These are phyloP conservation scores for Hyalella azteca DNA, from an alignment of 2,888 invertebrate species.

Conservation along the genomic window DNA sequence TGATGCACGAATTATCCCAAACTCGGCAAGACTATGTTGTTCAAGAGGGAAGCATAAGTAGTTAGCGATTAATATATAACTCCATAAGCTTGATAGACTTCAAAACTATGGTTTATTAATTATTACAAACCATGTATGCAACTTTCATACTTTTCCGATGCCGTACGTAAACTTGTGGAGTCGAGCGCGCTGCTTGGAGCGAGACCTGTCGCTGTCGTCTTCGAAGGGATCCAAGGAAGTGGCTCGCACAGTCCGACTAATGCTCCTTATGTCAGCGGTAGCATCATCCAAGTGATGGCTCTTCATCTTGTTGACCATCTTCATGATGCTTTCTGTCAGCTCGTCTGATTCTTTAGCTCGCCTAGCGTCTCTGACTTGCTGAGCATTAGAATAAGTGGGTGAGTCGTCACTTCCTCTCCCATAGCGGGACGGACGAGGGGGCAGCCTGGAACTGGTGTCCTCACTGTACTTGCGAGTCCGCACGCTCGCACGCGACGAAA, in stretches of 20 bases:
- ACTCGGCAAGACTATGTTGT: neutral
- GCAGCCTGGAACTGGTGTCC: slow-evolving; percentile 13
- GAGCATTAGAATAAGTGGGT: slow-evolving; percentile 26
- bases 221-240: slow-evolving; percentile 27
- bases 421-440: slow-evolving; percentile 38
- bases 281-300: slow-evolving; percentile 42
- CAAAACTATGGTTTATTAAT: too few relatives aligned
- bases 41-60: neutral
- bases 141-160: neutral
- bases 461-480: slow-evolving; percentile 34
- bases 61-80: neutral
- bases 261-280: slow-evolving; percentile 5
- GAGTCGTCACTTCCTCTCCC: slow-evolving; percentile 43
- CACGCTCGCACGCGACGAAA: slow-evolving; percentile 24
- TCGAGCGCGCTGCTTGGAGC: slow-evolving; percentile 16
- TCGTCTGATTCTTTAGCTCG: slow-evolving; percentile 45
- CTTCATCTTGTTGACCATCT: slow-evolving; percentile 50
- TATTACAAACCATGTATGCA: neutral
- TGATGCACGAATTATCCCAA: neutral
- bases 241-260: slow-evolving; percentile 21
- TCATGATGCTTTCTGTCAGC: slow-evolving; percentile 45
- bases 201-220: slow-evolving; percentile 24
- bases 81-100: too few relatives aligned
- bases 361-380: slow-evolving; percentile 40
- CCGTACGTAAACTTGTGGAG: slow-evolving; percentile 21